Conservation (phyloP, 2,797 vertebrate genomes). For the Sciaenops ocellatus region DNA sequence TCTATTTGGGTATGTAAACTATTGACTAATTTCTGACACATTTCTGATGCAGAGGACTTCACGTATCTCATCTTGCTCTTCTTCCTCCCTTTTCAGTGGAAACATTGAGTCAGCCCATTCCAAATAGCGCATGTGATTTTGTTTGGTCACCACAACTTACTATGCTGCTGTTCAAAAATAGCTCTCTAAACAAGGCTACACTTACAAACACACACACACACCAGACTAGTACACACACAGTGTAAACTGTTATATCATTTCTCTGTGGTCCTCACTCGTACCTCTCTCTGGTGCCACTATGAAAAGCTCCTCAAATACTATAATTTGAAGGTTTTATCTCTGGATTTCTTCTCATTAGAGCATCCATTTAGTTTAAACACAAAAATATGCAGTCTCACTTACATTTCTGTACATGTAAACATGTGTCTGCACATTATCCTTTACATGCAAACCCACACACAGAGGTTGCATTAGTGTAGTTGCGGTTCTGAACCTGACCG, state of each 20-base stretch:
- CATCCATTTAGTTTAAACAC: background rate
- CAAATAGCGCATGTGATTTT: constrained; percentile 77
- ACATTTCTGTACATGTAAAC: background rate
- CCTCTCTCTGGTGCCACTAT: constrained; percentile 12
- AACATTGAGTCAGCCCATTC: constrained; percentile 70
- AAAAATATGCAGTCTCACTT: background rate
- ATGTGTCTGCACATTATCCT: constrained; percentile 3
- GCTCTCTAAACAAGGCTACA: constrained; percentile 68
- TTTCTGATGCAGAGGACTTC: constrained; percentile 16
- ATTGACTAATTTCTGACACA: background rate
- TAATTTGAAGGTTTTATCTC: constrained; percentile 1
- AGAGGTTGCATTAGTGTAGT: background rate
- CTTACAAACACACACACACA: constrained; percentile 39
- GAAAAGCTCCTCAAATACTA: constrained; percentile 5
- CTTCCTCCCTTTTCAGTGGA: constrained; percentile 63
- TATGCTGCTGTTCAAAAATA: constrained; percentile 78
- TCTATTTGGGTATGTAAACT: background rate
- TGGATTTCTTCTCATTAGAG: background rate
- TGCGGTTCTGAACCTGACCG: background rate
- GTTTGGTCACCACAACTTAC: constrained; percentile 78
- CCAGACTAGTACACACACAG: constrained; percentile 4
- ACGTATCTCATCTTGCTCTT: constrained; percentile 38
- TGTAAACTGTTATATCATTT: constrained; percentile 38
- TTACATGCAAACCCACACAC: background rate
- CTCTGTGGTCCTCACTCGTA: constrained; percentile 24